Percentiles rank a stretch among this genome's conserved stretches.
Conservation (phyloP, 2,888 invertebrate species). For the Patella caerulea region DNA sequence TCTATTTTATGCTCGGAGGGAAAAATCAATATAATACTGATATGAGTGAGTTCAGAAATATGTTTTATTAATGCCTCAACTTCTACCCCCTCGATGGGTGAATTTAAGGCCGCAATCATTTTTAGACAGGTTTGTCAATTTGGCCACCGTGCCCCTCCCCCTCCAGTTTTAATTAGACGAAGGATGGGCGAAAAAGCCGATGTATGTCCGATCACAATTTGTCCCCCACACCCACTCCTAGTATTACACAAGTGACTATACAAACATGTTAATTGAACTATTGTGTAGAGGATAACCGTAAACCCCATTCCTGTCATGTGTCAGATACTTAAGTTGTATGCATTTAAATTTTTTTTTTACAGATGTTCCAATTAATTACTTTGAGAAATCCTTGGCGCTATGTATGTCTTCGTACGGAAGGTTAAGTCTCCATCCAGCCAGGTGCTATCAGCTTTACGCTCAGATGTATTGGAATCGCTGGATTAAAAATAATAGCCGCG, state of each 20-base stretch:
- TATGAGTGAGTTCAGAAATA: constrained; percentile 34
- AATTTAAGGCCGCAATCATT: no score
- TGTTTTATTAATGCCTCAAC: no score
- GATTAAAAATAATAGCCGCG: constrained; percentile 16
- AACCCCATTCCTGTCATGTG: not conserved
- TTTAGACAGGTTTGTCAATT: no score
- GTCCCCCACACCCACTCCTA: no score
- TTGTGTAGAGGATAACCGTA: not conserved
- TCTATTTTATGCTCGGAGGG: constrained; percentile 45
- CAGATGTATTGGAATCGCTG: constrained; percentile 51
- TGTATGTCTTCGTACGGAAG: constrained; percentile 44
- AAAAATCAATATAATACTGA: constrained; percentile 46
- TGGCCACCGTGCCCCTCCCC: no score
- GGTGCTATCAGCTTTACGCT: constrained; percentile 47
- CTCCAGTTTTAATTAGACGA: no score
- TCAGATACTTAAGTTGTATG: no score
- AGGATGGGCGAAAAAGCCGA: no score
- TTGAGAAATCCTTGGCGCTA: constrained; percentile 42
- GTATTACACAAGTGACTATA: no score
- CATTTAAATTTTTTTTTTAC: constrained; percentile 18
- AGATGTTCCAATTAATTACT: constrained; percentile 44
- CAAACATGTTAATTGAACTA: not conserved
- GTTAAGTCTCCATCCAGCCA: constrained; percentile 44
- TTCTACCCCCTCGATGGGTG: no score
- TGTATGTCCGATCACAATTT: no score